Evolutionary conservation across 1,140 invertebrate genomes (phyloP).

Genomic region (Cherax quadricarinatus): DNA sequence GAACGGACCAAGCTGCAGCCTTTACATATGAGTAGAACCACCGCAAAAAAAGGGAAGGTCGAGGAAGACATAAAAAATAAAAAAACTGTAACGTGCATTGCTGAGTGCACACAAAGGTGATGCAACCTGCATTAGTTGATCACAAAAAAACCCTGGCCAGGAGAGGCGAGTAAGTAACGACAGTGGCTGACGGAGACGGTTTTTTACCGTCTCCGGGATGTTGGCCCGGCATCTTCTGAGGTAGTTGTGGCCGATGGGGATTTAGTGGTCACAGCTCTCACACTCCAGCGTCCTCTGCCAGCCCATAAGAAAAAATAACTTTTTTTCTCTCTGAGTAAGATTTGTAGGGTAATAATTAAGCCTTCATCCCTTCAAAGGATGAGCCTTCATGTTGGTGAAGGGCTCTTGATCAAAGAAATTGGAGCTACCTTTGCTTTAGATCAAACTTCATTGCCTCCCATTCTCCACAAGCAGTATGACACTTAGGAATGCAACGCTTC

Average conservation of each 20-base stretch:
- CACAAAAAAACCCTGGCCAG: conserved; percentile 35
- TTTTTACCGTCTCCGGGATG: not conserved
- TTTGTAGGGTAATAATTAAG: no score
- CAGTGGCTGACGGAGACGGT: conserved; percentile 23
- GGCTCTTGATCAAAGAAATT: no score
- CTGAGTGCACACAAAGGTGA: conserved; percentile 30
- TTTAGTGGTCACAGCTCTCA: conserved; percentile 17
- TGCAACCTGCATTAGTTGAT: conserved; percentile 51
- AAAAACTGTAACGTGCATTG: conserved; percentile 16
- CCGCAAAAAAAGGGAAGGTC: conserved; percentile 6
- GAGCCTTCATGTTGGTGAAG: no score
- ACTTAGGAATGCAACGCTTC: no score
- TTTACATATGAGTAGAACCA: conserved; percentile 35
- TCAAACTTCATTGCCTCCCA: no score
- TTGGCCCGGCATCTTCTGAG: conserved; percentile 39
- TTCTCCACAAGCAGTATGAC: no score
- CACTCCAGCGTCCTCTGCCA: no score
- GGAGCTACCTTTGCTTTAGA: no score
- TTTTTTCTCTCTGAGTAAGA: no score
- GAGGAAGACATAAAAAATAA: not conserved
- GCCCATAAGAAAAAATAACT: no score
- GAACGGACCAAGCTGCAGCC: conserved; percentile 32
- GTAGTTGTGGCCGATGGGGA: conserved; percentile 5
- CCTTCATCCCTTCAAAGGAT: no score
- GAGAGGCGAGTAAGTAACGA: conserved; percentile 56